Evolutionary conservation across 1,140 invertebrate genomes (phyloP).

Genomic region (Uloborus diversus): DNA sequence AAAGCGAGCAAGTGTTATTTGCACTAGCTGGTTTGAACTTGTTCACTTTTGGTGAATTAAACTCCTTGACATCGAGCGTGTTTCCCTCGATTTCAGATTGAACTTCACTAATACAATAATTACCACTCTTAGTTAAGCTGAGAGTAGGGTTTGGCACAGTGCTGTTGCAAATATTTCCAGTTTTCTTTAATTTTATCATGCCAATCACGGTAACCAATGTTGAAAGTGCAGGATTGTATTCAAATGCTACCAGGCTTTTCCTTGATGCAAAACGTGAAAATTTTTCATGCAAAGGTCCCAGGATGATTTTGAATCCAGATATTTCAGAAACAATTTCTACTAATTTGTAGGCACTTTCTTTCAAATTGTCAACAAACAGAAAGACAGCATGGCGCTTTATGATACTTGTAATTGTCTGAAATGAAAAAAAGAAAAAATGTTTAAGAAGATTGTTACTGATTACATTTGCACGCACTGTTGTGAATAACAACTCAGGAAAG

Average conservation of each 20-base stretch:
- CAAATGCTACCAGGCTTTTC: neutral
- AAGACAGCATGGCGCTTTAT: neutral
- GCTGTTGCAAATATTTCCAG: neutral
- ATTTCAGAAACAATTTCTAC: neutral
- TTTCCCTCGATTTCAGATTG: too few species aligned
- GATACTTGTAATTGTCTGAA: neutral
- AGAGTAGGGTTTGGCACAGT: neutral
- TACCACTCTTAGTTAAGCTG: neutral
- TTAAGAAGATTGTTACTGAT: too few species aligned
- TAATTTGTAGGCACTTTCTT: neutral
- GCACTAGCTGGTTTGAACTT: too few species aligned
- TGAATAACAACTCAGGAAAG: too few species aligned
- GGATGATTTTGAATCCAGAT: neutral
- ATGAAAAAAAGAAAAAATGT: too few species aligned
- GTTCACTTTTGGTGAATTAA: too few species aligned
- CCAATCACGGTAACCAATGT: slow-evolving; percentile 13
- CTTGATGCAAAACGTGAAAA: neutral
- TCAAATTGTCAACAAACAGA: slow-evolving; percentile 24
- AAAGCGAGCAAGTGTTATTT: too few species aligned
- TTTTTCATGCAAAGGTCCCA: neutral
- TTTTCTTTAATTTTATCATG: slow-evolving; percentile 27
- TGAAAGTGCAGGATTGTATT: neutral
- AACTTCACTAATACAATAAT: neutral
- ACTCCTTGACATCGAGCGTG: too few species aligned
- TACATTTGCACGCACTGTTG: too few species aligned